A percentile compares a stretch with the other conserved stretches of the same genome.
phyloP scores from a whole-genome alignment of 2,113 vertebrate genomes.

The Myotis yumanensis region DNA sequence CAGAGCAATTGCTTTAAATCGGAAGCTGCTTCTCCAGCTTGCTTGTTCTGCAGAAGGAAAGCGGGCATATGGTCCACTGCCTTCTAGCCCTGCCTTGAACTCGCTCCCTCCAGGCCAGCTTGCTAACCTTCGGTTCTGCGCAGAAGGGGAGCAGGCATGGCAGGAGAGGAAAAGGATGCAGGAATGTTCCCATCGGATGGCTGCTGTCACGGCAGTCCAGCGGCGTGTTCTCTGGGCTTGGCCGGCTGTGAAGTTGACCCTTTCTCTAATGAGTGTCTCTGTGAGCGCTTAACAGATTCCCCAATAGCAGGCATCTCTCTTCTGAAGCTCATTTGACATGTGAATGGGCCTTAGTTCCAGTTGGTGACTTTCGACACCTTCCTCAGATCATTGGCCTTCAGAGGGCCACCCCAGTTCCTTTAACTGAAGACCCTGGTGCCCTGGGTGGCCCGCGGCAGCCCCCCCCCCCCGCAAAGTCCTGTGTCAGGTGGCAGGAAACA shows the following conservation, averaged over 20 bases:
- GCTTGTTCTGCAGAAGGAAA: neutral
- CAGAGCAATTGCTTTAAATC: neutral
- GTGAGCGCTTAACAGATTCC: neutral
- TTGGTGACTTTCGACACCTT: neutral
- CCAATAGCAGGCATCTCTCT: neutral
- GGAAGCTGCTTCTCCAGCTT: neutral
- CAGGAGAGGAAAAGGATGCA: neutral
- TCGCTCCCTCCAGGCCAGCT: neutral
- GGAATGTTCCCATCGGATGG: neutral
- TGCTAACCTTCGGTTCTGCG: neutral
- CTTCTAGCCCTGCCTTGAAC: neutral
- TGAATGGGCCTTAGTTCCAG: neutral
- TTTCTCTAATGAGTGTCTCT: neutral
- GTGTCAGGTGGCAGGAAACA: neutral
- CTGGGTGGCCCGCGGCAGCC: neutral
- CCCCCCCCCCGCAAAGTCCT: fast-evolving
- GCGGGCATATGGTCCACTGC: neutral
- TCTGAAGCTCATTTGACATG: neutral
- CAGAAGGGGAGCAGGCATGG: neutral
- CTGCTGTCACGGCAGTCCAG: neutral
- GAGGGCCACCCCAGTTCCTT: neutral
- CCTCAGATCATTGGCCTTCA: no score
- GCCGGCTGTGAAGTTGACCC: neutral
- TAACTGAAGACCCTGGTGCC: neutral
- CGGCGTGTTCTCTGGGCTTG: neutral